Percentiles rank a stretch among this genome's conserved stretches.
Evolutionary conservation across 2,888 invertebrate genomes (phyloP).

Genomic region (Plagodis pulveraria): DNA sequence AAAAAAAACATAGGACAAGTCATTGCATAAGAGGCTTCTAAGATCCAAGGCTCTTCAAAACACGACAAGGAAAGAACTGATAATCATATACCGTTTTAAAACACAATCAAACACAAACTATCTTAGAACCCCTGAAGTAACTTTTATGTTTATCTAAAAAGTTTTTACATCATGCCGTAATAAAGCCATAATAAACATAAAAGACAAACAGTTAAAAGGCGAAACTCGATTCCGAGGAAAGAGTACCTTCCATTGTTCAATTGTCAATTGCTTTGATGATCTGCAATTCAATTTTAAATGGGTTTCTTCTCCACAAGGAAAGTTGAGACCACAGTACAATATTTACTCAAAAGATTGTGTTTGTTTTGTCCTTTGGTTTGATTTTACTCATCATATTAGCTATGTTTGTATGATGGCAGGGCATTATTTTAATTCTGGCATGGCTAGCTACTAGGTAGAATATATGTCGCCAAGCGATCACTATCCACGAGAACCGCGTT

Average conservation of each 20-base stretch:
- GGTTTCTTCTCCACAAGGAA: background rate
- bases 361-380: background rate
- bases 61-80: background rate
- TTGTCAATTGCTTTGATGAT: slow-evolving; percentile 4
- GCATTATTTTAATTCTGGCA: too few species aligned
- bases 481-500: too few species aligned
- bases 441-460: too few species aligned
- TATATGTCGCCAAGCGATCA: too few species aligned
- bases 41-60: too few species aligned
- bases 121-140: background rate
- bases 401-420: too few species aligned
- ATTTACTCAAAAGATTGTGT: background rate
- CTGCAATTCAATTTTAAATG: background rate
- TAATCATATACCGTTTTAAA: background rate
- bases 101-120: background rate
- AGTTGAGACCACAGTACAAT: background rate
- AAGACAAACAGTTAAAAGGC: slow-evolving; percentile 14
- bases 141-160: slow-evolving; percentile 10
- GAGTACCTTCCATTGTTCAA: background rate
- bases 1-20: too few species aligned
- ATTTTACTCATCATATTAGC: too few species aligned
- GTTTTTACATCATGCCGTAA: slow-evolving; percentile 5
- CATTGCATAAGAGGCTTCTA: too few species aligned
- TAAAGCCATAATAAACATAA: slow-evolving; percentile 16
- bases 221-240: slow-evolving; percentile 7